A percentile compares a stretch with the other conserved stretches of the same genome.
phyloP scores from a whole-genome alignment of 2,888 invertebrate genomes.

The Lottia gigantea region DNA sequence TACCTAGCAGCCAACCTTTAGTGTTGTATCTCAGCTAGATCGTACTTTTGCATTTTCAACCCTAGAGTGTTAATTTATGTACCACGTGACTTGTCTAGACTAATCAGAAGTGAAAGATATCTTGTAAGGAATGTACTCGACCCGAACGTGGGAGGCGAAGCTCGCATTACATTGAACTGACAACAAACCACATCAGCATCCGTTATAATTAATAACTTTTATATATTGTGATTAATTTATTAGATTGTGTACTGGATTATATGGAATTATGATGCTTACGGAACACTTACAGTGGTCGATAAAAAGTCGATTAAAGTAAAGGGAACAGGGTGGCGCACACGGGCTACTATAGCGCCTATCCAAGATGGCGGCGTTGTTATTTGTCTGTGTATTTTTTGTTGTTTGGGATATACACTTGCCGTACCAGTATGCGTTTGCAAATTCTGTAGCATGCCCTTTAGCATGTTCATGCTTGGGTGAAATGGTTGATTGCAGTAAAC shows the following conservation, averaged over 20 bases:
- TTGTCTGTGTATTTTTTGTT: constrained; percentile 58
- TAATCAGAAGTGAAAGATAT: constrained; percentile 41
- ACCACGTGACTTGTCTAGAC: constrained; percentile 40
- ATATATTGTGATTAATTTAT: background rate
- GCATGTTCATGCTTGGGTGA: constrained; percentile 80
- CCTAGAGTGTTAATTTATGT: constrained; percentile 46
- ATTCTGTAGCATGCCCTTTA: constrained; percentile 72
- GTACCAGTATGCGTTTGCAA: constrained; percentile 29
- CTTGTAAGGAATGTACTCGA: constrained; percentile 44
- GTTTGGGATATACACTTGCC: constrained; percentile 41
- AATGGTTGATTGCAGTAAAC: constrained; percentile 81
- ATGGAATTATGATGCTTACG: constrained; percentile 16
- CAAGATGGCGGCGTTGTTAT: constrained; percentile 62
- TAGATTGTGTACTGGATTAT: constrained; percentile 15
- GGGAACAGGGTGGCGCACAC: background rate
- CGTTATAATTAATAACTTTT: constrained; percentile 1
- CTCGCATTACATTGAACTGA: constrained; percentile 32
- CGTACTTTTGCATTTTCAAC: constrained; percentile 34
- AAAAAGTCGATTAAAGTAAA: constrained; percentile 15
- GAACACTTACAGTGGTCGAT: constrained; percentile 10
- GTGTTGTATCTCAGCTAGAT: background rate
- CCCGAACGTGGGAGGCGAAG: constrained; percentile 43
- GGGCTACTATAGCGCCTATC: constrained; percentile 35
- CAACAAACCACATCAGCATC: constrained; percentile 1
- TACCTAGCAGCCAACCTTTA: no score